Conservation (phyloP, 1,140 invertebrate genomes). For the Pinna nobilis region DNA sequence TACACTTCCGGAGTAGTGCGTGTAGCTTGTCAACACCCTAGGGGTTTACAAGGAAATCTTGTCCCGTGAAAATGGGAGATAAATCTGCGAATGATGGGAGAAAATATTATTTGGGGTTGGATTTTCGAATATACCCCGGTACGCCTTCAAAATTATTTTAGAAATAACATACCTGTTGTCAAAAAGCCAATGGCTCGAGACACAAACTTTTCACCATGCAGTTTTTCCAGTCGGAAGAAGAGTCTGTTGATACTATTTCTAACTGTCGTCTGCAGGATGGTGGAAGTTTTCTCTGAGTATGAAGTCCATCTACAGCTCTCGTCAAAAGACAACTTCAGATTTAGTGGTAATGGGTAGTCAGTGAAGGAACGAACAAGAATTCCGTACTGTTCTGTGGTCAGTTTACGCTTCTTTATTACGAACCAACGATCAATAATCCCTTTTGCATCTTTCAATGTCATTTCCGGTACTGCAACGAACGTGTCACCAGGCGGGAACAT, state of each 20-base stretch:
- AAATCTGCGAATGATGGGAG: no score
- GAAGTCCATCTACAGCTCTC: constrained; percentile 63
- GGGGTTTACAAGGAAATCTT: no score
- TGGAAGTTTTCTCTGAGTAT: constrained; percentile 44
- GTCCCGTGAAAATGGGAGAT: no score
- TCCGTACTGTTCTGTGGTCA: constrained; percentile 57
- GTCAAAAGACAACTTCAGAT: constrained; percentile 65
- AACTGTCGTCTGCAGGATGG: constrained; percentile 55
- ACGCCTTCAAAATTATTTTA: no score
- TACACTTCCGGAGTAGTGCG: no score
- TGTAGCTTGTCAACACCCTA: no score
- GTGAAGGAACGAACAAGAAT: constrained; percentile 52
- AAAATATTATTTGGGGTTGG: no score
- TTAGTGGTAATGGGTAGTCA: constrained; percentile 65
- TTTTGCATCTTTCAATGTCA: constrained; percentile 49
- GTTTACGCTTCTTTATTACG: constrained; percentile 33
- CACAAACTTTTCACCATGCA: constrained; percentile 65
- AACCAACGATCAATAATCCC: constrained; percentile 63
- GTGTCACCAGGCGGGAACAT: not conserved
- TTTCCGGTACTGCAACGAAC: constrained; percentile 46
- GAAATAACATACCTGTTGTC: constrained; percentile 60
- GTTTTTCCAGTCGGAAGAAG: constrained; percentile 58
- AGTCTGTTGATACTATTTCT: constrained; percentile 60
- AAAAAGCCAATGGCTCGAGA: constrained; percentile 62
- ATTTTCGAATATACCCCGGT: no score